Base-by-base conservation (phyloP, 2,113 vertebrate genomes). In the Calyptomena viridis region DNA sequence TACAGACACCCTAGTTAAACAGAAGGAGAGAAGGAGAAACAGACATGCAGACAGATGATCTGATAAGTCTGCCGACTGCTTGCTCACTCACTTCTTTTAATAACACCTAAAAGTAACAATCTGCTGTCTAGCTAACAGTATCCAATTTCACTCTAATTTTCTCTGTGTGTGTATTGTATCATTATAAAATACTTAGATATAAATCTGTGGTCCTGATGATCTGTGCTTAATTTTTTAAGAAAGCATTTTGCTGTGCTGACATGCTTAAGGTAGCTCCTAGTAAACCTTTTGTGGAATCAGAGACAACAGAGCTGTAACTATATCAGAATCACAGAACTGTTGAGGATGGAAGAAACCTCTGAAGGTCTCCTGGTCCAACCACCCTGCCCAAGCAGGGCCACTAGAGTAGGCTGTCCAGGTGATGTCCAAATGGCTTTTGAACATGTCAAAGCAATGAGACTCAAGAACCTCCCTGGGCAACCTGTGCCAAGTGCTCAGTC, bases 41-140 rank as follows among this genome's bases (percentile, higher is more conserved):
- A 96, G 90, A 93, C 71, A 87, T 24, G 49, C 56, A 92, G 40
- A 75, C 94, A 93, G 92, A 90, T 13, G 15, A 95, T 77, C 55
- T 71, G 79, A 8, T 81, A 84, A 88, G 39, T 78, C 82, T 92
- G 88, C 88, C 95, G 96, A 90, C 63, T 88, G 84, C 79, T 95
- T 95, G 84, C 79, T 95, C 94, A 58, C 76, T 81, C 47, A 42
- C 22, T 91, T 83, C 79, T 93, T 94, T 93, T 86, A 93, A 75
- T 84, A 94, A 84, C 93, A 87, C 73, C 69, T 93, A 92, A 90
- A 94, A 90, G 89, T 68, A 94, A 78, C 73, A 96, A 87, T 90
- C 92, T 95, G 85, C 64, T 81, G 68, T 91, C 85, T 93, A 89
- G 83, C 20, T 93, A 90, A 58, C 35, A 71, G 42, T 74, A 78